Evolutionary conservation across 2,888 invertebrate genomes (phyloP), one percentile per base, ranked within the genome.

Genomic region (Athalia rosae): DNA sequence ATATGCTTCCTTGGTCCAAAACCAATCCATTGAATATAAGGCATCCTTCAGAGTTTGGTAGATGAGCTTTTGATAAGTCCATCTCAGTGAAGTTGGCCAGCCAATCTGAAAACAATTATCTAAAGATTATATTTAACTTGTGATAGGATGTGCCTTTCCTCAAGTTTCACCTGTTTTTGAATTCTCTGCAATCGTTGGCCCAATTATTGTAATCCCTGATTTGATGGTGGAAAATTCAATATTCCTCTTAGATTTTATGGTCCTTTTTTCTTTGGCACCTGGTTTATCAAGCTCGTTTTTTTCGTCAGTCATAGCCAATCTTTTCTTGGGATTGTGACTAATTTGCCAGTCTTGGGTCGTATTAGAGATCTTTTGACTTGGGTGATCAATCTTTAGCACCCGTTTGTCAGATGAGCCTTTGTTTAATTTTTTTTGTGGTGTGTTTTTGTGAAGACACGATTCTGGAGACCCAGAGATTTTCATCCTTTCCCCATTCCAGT

Each of bases 401-500:
- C 56, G n/a, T 56, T 56, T 7, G 4, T 13, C 28, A 56, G 45
- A 43, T 71, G 6, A 28, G 11, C 41, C 6, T 50, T 67, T 0
- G 1, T 4, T n/a, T 4, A 64, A 64, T 64, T 47, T 45, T 11
- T 67, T 58, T 7, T n/a, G 4, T 53, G 9, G 45, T 56, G 0
- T 7, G 13, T 58, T 45, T 45, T 11, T 7, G 53, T 53, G 7
- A 53, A 9, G 45, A 13, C 45, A 43, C 0, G 41, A 45, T 41
- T 45, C 45, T 58, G 8, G 4, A 28, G n/a, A n/a, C n/a, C 8
- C 53, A 13, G n/a, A 13, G 3, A 58, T 15, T n/a, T 71, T n/a
- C 45, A 58, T n/a, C 9, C 58, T 71, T 5, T 71, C 71, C 8
- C 71, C 71, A 4, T 71, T 71, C 71, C 71, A 71, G 43, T 50